Percentiles rank a stretch among this genome's conserved stretches.
Evolutionary conservation across 2,113 vertebrate species (phyloP).

Genomic region (crab-eating macaque (Macaca fascicularis)): T2T-MFA8v1.1 NC_088388.1:117218501-117219000

Average conservation of each 20-base stretch:
- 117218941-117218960: neutral
- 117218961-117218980: too few species aligned
- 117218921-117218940: neutral
- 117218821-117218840: neutral
- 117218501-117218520: too few species aligned
- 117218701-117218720: too few species aligned
- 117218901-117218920: neutral
- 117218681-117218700: too few species aligned
- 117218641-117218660: too few species aligned
- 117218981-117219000: too few species aligned
- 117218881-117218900: neutral
- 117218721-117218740: neutral
- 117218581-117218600: neutral
- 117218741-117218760: slow-evolving; percentile 27
- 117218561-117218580: neutral
- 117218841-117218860: neutral
- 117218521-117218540: too few species aligned
- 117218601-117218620: too few species aligned
- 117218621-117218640: too few species aligned
- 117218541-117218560: too few species aligned
- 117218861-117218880: neutral
- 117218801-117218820: slow-evolving; percentile 2
- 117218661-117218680: too few species aligned
- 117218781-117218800: neutral
- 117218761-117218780: neutral